Conservation (phyloP, 2,888 invertebrate genomes). For the Drosophila recens region DNA sequence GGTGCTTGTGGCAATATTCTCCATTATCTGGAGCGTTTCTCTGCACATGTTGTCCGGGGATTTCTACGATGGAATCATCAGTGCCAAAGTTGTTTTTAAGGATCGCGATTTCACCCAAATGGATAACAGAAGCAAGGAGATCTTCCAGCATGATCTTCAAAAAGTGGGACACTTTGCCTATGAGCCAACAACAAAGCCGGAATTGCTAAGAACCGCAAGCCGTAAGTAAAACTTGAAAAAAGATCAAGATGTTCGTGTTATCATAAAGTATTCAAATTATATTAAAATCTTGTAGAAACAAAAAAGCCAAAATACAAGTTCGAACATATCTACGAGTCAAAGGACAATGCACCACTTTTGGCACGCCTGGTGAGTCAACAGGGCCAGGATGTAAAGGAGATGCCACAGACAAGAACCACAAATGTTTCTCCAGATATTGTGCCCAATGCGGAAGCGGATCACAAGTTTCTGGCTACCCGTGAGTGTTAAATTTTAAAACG, state of each 20-base stretch:
- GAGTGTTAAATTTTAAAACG: conserved; percentile 15
- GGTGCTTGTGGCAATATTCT: conserved; percentile 79
- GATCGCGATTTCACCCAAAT: conserved; percentile 71
- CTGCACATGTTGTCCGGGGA: conserved; percentile 80
- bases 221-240: conserved; percentile 50
- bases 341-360: conserved; percentile 46
- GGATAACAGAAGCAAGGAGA: conserved; percentile 65
- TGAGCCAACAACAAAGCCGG: conserved; percentile 26
- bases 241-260: too few relatives aligned
- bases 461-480: conserved; percentile 74
- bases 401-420: conserved; percentile 31
- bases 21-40: conserved; percentile 81
- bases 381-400: conserved; percentile 1
- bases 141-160: conserved; percentile 69
- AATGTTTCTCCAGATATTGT: conserved; percentile 54
- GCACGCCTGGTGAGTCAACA: conserved; percentile 49
- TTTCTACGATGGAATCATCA: conserved; percentile 76
- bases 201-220: conserved; percentile 50
- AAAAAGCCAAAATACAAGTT: conserved; percentile 71
- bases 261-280: too few relatives aligned
- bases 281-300: conserved; percentile 43
- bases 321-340: conserved; percentile 71
- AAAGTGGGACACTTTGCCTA: conserved; percentile 48
- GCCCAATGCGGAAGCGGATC: conserved; percentile 72
- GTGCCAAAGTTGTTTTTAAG: conserved; percentile 80